phyloP scores from a whole-genome alignment of 2,797 vertebrate genomes.

The Syngnathus rostellatus region DNA sequence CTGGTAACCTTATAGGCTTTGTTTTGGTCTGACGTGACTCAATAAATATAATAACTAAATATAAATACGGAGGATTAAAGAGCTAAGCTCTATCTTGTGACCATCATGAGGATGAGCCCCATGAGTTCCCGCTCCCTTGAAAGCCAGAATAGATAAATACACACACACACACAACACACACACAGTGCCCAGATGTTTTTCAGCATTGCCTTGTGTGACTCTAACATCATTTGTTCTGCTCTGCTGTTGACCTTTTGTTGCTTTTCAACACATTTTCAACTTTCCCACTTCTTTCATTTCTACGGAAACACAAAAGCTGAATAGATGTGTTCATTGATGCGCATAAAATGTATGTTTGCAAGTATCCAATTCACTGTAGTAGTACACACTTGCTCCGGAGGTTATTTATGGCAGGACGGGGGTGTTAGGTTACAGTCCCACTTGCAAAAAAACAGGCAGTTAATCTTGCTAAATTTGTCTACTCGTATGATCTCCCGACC shows the following conservation, averaged over 20 bases:
- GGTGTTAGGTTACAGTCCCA: background rate
- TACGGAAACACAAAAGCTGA: background rate
- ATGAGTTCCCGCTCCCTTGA: conserved; percentile 14
- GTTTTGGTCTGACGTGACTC: conserved; percentile 43
- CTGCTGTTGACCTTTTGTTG: conserved; percentile 5
- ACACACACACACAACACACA: conserved; percentile 8
- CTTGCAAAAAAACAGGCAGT: background rate
- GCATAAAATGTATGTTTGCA: background rate
- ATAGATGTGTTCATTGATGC: background rate
- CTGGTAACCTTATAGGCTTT: conserved; percentile 49
- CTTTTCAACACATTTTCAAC: background rate
- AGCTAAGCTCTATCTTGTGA: conserved; percentile 34
- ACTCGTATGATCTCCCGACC: background rate
- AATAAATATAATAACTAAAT: conserved; percentile 17
- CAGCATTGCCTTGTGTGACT: conserved; percentile 40
- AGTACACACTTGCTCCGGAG: background rate
- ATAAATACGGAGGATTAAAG: conserved; percentile 34
- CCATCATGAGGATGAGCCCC: conserved; percentile 32
- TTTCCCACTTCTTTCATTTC: background rate
- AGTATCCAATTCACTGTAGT: background rate
- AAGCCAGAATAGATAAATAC: conserved; percentile 23
- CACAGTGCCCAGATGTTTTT: conserved; percentile 52
- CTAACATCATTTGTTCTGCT: conserved; percentile 46
- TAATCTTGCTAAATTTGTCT: background rate
- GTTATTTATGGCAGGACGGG: background rate